Evolutionary conservation across 1,140 invertebrate species (phyloP).

Genomic region (Sycophaga agraensis): DNA sequence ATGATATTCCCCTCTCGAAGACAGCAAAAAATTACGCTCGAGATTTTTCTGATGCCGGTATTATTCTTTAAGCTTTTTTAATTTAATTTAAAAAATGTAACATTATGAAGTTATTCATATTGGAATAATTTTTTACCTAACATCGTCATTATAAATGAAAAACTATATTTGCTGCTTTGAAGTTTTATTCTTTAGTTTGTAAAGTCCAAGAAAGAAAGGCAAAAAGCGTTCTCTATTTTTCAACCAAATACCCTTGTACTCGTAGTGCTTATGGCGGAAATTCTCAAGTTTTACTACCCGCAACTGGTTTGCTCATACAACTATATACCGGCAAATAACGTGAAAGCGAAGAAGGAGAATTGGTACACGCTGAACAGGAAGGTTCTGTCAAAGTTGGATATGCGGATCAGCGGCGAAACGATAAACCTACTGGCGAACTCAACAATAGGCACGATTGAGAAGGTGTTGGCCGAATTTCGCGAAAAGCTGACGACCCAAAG

Average conservation of each 20-base stretch:
- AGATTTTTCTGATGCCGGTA: conserved; percentile 71
- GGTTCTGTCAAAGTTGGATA: conserved; percentile 63
- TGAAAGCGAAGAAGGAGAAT: conserved; percentile 65
- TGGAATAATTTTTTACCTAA: too few relatives aligned
- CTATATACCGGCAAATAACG: conserved; percentile 66
- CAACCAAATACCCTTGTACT: neutral
- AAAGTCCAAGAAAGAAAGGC: too few relatives aligned
- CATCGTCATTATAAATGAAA: too few relatives aligned
- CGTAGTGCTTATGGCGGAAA: conserved; percentile 66
- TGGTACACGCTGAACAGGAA: conserved; percentile 72
- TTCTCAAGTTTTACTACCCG: conserved; percentile 67
- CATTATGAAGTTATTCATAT: too few relatives aligned
- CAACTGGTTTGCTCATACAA: conserved; percentile 71
- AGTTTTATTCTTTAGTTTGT: too few relatives aligned
- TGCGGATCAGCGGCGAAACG: conserved; percentile 58
- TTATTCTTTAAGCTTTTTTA: neutral
- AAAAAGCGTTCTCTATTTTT: too few relatives aligned
- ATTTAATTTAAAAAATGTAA: too few relatives aligned
- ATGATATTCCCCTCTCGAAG: conserved; percentile 61
- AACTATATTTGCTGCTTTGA: too few relatives aligned
- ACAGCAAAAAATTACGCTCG: conserved; percentile 64
- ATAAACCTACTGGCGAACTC: conserved; percentile 64
- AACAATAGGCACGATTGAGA: conserved; percentile 62
- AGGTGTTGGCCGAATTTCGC: conserved; percentile 58
- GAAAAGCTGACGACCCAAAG: conserved; percentile 38